Conservation (phyloP, 1,140 invertebrate species). For the Gryon sp. region DNA sequence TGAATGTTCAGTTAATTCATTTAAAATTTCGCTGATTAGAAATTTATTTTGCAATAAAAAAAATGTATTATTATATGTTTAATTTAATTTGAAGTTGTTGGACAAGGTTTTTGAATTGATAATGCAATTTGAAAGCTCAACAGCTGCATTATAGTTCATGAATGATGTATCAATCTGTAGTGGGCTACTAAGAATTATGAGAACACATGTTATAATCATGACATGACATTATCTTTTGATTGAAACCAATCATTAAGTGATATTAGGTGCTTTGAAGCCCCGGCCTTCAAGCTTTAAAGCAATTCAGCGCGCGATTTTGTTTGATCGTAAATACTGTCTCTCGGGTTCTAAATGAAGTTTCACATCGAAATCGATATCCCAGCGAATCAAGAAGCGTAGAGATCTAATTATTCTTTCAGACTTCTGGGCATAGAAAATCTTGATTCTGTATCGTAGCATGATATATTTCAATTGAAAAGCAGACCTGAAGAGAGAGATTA, state of each 20-base stretch:
- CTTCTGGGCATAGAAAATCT: conserved; percentile 63
- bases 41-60: no score
- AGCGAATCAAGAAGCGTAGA: conserved; percentile 63
- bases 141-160: no score
- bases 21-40: no score
- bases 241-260: conserved; percentile 48
- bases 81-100: no score
- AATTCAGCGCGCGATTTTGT: conserved; percentile 54
- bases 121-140: no score
- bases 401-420: conserved; percentile 67
- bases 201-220: conserved; percentile 17
- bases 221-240: conserved; percentile 29
- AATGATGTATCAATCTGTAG: no score
- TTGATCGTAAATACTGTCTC: conserved; percentile 59
- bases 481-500: conserved; percentile 63
- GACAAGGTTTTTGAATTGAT: no score
- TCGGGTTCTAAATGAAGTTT: conserved; percentile 56
- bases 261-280: conserved; percentile 36
- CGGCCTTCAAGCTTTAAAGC: conserved; percentile 47
- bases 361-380: conserved; percentile 46
- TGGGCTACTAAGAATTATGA: not conserved
- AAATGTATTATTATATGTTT: no score
- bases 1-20: no score
- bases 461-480: conserved; percentile 64
- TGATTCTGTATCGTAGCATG: conserved; percentile 61